A percentile compares a stretch with the other conserved stretches of the same genome.
phyloP scores from a whole-genome alignment of 1,140 invertebrate genomes.

The Philopotamus ludificatus region DNA sequence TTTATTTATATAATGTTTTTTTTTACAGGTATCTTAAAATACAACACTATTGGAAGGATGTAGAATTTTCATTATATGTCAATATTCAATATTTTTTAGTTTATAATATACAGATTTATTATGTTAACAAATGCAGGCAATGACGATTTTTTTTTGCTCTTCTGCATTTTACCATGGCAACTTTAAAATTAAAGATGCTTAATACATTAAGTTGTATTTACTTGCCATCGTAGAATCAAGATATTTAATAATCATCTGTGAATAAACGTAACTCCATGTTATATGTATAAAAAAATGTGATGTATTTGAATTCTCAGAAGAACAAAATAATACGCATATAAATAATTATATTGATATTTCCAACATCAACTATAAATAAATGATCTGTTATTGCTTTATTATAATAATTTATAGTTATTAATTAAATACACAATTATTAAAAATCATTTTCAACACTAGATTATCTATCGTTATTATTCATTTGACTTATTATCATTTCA shows the following conservation, averaged over 20 bases:
- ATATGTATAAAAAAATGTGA: neutral
- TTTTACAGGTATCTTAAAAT: neutral
- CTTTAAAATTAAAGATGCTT: neutral
- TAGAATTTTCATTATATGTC: neutral
- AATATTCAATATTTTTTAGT: neutral
- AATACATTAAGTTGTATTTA: neutral
- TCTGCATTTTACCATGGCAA: neutral
- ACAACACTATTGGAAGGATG: neutral
- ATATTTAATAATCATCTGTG: neutral
- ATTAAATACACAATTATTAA: no score
- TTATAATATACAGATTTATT: neutral
- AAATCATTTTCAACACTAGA: no score
- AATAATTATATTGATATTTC: no score
- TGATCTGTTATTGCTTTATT: no score
- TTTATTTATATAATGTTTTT: neutral
- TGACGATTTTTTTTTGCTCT: neutral
- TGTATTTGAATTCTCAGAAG: neutral
- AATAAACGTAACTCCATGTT: no score
- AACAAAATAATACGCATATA: neutral
- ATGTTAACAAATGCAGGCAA: neutral
- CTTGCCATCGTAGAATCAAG: neutral
- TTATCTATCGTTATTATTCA: no score
- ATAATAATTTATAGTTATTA: no score
- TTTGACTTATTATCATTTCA: no score
- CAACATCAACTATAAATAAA: no score